Percentiles rank a stretch among this genome's conserved stretches.
Conservation (phyloP, 2,888 invertebrate genomes). For the Syrphus vitripennis region DNA sequence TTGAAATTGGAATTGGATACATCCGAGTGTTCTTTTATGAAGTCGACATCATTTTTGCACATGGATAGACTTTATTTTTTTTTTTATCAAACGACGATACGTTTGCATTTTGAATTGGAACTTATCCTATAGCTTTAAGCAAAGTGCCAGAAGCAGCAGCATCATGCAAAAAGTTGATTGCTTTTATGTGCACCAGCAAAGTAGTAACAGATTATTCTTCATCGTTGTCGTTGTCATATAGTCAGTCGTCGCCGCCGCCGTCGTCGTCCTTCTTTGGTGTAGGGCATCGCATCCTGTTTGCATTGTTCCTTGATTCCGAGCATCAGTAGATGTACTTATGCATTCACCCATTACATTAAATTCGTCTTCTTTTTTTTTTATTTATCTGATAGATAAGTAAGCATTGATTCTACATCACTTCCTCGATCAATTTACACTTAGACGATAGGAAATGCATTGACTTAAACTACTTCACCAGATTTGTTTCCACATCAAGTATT, state of each 20-base stretch:
- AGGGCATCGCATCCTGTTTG: constrained; percentile 14
- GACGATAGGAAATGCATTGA: constrained; percentile 2
- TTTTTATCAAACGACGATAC: constrained; percentile 35
- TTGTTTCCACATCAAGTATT: constrained; percentile 1
- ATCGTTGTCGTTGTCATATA: background rate
- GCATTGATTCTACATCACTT: constrained; percentile 36
- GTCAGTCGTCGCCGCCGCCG: background rate
- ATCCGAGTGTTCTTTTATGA: constrained; percentile 18
- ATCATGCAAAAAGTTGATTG: constrained; percentile 39
- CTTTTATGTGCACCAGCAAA: constrained; percentile 44
- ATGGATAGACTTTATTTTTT: constrained; percentile 29
- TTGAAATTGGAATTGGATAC: constrained; percentile 14
- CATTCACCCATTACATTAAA: constrained; percentile 28
- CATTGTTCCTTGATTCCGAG: constrained; percentile 36
- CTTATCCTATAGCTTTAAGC: constrained; percentile 33
- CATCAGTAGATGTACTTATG: constrained; percentile 11
- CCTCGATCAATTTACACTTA: constrained; percentile 10
- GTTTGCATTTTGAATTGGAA: constrained; percentile 43
- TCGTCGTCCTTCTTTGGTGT: constrained; percentile 23
- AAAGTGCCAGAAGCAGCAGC: constrained; percentile 48
- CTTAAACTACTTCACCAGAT: constrained; percentile 19
- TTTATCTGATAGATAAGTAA: background rate
- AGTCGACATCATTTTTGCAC: constrained; percentile 33
- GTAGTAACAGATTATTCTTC: constrained; percentile 39
- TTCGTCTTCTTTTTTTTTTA: background rate